A percentile compares a stretch with the other conserved stretches of the same genome.
Evolutionary conservation across 2,888 invertebrate species (phyloP).

Genomic region (Chaetogeoica ovagalla): DNA sequence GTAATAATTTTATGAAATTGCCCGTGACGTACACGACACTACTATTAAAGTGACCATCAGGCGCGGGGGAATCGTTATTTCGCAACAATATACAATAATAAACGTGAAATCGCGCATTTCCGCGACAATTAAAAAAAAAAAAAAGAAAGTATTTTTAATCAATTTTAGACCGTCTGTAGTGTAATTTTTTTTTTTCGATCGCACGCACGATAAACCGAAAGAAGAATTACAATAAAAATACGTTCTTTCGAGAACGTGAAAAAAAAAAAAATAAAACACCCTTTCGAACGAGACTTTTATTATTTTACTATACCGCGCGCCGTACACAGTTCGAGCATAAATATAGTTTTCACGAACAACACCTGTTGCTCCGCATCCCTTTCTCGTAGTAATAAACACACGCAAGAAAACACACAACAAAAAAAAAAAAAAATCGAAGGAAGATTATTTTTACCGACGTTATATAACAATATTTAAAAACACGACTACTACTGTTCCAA

Average conservation of each 20-base stretch:
- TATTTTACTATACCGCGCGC: background rate
- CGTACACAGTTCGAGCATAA: too few species aligned
- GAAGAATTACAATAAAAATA: too few species aligned
- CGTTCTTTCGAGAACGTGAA: too few species aligned
- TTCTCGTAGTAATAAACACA: background rate
- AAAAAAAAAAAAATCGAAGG: too few species aligned
- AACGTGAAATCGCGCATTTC: background rate
- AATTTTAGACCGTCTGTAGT: background rate
- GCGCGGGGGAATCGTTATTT: slow-evolving; percentile 28
- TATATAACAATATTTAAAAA: too few species aligned
- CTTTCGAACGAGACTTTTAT: background rate
- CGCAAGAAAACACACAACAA: too few species aligned
- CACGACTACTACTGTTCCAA: background rate
- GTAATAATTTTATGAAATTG: slow-evolving; percentile 38
- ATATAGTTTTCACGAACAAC: too few species aligned
- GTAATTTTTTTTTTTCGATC: slow-evolving; percentile 1
- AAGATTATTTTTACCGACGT: background rate
- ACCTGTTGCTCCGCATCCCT: background rate
- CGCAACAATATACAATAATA: background rate
- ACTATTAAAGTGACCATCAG: background rate
- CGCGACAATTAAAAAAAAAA: background rate
- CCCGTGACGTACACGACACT: background rate
- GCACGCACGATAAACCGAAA: too few species aligned
- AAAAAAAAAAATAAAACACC: too few species aligned
- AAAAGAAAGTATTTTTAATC: slow-evolving; percentile 6